Base-by-base conservation (phyloP, 2,888 invertebrate genomes). In the Xestia c-nigrum region DNA sequence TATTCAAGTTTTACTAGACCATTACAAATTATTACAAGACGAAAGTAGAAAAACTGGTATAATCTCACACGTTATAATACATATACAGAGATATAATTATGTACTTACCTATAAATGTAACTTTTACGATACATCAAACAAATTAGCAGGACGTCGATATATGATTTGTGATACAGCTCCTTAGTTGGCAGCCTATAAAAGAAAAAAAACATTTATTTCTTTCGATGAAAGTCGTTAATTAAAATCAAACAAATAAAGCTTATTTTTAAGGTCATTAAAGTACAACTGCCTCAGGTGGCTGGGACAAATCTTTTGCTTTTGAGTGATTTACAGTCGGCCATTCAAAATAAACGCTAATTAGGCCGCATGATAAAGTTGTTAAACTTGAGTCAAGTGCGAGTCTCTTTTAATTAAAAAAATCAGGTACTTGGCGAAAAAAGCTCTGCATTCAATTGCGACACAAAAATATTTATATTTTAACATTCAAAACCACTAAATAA, bases 201-300 rank as follows among this genome's bases (percentile, higher is more conserved):
- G 19, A 0, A 64, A 74, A 66, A 75, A 71, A 19, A 66, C 75
- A 74, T 80, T 64, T 67, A 78, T 61, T 43, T 57, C 3, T 24
- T 65, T 75, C 38, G 61, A 80, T 55, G 72, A 81, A 82, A 78
- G 77, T 78, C 63, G 66, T 88, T 85, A 79, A 88, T 83, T 72
- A 64, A n/a, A 19, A 72, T 72, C 63, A 80, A 61, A 79, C 46
- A 73, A 46, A 74, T 70, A 84, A 72, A 66, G 16, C 63, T 72
- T 73, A 65, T 70, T 72, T 70, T 72, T 38, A 43, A 31, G 59
- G 67, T 72, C 46, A 74, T 78, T 59, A 61, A 77, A 85, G 46
- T 47, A n/a, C 4, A 52, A 72, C 59, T 66, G 52, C 43, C 65
- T 24, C 67, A 73, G 70, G 21, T 71, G 81, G 57, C 61, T 38